Base-by-base conservation (phyloP, 35 echinoderm and acorn worm species). In the Apostichopus parvimensis region DNA sequence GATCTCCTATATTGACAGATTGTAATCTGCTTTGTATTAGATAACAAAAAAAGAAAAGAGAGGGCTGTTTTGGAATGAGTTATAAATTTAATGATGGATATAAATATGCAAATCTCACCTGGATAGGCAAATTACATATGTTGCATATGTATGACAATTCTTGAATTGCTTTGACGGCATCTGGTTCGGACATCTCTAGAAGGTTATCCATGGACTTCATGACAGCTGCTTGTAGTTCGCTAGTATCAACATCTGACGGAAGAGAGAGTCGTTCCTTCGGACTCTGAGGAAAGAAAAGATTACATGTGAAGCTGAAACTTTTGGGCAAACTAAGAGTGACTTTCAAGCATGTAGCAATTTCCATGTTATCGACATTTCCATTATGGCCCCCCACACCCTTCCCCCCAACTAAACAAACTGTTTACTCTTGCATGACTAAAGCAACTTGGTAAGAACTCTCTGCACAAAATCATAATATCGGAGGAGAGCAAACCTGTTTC, bases 171-270 rank as follows among this genome's bases (percentile, higher is more conserved):
- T 53, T 88, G 57, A 88, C 86, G 71, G 86, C 57, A 9, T 79
- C 78, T 52, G 81, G 79, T 11, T 83, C 88, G 1, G 93, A 91
- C 93, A 94, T 94, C 4, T 84, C 14, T 12, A 79, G 70, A 20
- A 94, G 13, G 65, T 91, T 87, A 58, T 94, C 88, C 26, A 94
- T 60, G 14, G 54, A 82, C 34, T 91, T 90, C 9, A 61, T 83
- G 5, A 94, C 78, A 18, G 93, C 93, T 65, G 70, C 78, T 57
- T 77, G 78, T 1, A 94, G 87, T 86, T 94, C 93, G 71, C 78
- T 58, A 5, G 18, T 91, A 54, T 73, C 79, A 17, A 94, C 57
- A 62, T 91, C 56, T 56, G 64, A 23, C 6, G 93, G 93, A 10
- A 94, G 70, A n/a, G 52, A 64, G 22, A 52, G 12, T 64, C 55